Evolutionary conservation across 2,888 invertebrate genomes (phyloP).

Genomic region (Eurytoma adleriae): DNA sequence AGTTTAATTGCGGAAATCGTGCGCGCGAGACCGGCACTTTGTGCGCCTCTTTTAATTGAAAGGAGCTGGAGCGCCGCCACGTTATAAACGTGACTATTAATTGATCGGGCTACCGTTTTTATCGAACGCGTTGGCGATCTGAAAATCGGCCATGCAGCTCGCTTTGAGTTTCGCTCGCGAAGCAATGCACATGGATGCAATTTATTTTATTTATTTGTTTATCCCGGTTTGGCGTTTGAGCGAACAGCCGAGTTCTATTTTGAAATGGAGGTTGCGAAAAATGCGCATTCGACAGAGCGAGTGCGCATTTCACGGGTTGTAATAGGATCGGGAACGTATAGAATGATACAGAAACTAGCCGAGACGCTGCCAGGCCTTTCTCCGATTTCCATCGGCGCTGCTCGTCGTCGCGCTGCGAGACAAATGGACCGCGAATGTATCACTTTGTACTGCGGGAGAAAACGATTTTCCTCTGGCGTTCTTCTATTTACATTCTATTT

Average conservation of each 20-base stretch:
- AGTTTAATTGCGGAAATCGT: conserved; percentile 41
- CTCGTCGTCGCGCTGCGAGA: not conserved
- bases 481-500: conserved; percentile 30
- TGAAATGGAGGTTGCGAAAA: not conserved
- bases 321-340: not conserved
- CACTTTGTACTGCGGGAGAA: conserved; percentile 27
- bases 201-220: not conserved
- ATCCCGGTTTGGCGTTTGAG: not conserved
- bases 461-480: conserved; percentile 18
- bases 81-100: no score
- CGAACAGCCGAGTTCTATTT: not conserved
- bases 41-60: not conserved
- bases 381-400: conserved; percentile 26
- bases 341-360: not conserved
- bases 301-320: not conserved
- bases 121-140: no score
- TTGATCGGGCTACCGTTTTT: no score
- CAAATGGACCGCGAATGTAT: conserved; percentile 42
- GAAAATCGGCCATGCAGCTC: no score
- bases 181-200: no score
- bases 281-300: not conserved
- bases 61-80: no score
- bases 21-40: not conserved
- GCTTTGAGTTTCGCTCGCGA: no score
- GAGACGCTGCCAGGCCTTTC: conserved; percentile 15